Conservation (phyloP, 2,888 invertebrate species). For the Phalera bucephala region DNA sequence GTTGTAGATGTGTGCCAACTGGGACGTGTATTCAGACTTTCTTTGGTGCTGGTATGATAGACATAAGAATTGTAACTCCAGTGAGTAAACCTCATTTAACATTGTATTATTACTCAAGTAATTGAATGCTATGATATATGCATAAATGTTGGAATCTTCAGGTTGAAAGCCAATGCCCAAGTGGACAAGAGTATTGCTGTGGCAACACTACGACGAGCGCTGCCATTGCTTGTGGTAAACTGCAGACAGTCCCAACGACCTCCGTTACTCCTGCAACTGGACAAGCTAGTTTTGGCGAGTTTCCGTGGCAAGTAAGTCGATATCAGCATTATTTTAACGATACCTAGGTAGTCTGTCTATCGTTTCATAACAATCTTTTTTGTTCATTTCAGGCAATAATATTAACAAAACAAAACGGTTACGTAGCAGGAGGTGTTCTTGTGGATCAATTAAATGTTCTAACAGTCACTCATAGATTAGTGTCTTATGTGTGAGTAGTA, state of each 20-base stretch:
- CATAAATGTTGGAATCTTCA: slow-evolving; percentile 4
- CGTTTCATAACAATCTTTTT: too few species aligned
- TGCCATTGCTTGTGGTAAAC: slow-evolving; percentile 68
- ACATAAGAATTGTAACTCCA: slow-evolving; percentile 84
- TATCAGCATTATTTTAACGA: too few species aligned
- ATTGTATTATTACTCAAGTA: not conserved
- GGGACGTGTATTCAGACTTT: slow-evolving; percentile 60
- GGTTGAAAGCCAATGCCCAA: slow-evolving; percentile 50
- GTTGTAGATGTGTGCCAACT: slow-evolving; percentile 63
- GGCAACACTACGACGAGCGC: slow-evolving; percentile 32
- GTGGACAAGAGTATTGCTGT: slow-evolving; percentile 73
- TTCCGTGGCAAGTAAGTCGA: slow-evolving; percentile 86
- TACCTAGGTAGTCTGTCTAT: too few species aligned
- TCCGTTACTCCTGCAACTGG: slow-evolving; percentile 67
- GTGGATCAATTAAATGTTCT: slow-evolving; percentile 86
- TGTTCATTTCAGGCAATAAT: slow-evolving; percentile 74
- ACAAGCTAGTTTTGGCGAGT: slow-evolving; percentile 86
- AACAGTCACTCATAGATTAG: slow-evolving; percentile 89
- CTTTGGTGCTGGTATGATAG: slow-evolving; percentile 82
- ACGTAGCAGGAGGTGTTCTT: slow-evolving; percentile 88
- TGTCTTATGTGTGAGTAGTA: slow-evolving; percentile 79
- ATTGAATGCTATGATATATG: not conserved
- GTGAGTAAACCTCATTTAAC: slow-evolving; percentile 52
- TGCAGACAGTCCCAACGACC: slow-evolving; percentile 58
- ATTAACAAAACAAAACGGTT: slow-evolving; percentile 83